phyloP scores from a whole-genome alignment of 2,888 invertebrate species.

The Xanthia icteritia region DNA sequence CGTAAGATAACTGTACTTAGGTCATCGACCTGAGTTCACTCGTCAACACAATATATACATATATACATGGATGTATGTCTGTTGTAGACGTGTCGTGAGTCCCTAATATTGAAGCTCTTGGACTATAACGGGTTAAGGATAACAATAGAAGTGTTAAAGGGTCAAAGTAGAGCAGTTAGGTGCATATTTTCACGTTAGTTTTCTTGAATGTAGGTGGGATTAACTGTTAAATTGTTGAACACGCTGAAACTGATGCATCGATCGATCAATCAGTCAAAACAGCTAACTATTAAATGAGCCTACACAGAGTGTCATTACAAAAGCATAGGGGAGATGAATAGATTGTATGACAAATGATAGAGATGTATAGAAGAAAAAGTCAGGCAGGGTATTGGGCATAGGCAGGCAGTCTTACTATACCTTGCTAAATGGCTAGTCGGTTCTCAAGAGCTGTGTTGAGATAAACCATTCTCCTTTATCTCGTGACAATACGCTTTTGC shows the following conservation, averaged over 20 bases:
- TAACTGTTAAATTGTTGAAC: neutral
- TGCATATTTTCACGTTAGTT: constrained; percentile 10
- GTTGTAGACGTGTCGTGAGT: constrained; percentile 58
- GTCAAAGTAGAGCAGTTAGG: neutral
- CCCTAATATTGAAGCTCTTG: constrained; percentile 48
- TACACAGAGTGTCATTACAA: no score
- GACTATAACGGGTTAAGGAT: constrained; percentile 44
- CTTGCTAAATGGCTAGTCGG: neutral
- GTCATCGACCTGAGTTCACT: constrained; percentile 54
- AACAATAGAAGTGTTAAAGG: constrained; percentile 41
- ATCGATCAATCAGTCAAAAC: neutral
- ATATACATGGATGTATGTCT: constrained; percentile 21
- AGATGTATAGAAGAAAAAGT: neutral
- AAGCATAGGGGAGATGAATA: no score
- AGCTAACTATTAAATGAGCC: neutral
- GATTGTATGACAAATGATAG: neutral
- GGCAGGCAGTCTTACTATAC: neutral
- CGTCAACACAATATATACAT: constrained; percentile 18
- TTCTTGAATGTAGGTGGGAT: neutral
- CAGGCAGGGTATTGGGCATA: no score
- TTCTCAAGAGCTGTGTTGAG: neutral
- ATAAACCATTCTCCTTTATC: neutral
- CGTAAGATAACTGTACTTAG: constrained; percentile 60
- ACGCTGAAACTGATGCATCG: neutral
- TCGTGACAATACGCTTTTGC: no score